phyloP scores from a whole-genome alignment of 2,113 vertebrate species.

The Campylomormyrus numenius region DNA sequence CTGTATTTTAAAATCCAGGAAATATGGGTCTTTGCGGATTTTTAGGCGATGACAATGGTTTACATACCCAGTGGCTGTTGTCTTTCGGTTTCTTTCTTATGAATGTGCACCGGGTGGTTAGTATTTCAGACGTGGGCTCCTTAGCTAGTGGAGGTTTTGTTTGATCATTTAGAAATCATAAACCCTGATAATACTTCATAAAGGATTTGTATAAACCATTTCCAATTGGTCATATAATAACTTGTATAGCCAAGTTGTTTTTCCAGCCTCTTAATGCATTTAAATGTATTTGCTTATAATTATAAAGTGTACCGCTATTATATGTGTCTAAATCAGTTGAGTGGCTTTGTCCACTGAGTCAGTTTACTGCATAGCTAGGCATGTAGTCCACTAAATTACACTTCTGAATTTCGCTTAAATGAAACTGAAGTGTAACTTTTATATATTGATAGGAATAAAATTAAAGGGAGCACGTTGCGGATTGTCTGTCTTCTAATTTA shows the following conservation, averaged over 20 bases:
- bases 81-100: not conserved
- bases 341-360: not conserved
- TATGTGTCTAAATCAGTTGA: not conserved
- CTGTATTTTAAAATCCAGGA: not conserved
- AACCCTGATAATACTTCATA: not conserved
- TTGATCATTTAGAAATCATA: not conserved
- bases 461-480: not conserved
- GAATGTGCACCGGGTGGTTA: not conserved
- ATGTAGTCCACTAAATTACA: not conserved
- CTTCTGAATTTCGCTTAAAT: not conserved
- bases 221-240: not conserved
- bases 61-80: not conserved
- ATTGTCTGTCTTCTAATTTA: not conserved
- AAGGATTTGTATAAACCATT: not conserved
- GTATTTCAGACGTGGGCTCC: not conserved
- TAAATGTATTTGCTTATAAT: not conserved
- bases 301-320: not conserved
- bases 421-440: no score
- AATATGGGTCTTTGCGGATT: not conserved
- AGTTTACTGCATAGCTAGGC: not conserved
- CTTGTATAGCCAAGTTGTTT: not conserved
- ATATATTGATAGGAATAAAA: not conserved
- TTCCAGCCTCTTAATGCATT: not conserved
- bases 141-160: not conserved
- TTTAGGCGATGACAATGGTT: not conserved